These are phyloP conservation scores for Holacanthus passer DNA, from an alignment of 2,113 vertebrate genomes.

Conservation along the genomic window DNA sequence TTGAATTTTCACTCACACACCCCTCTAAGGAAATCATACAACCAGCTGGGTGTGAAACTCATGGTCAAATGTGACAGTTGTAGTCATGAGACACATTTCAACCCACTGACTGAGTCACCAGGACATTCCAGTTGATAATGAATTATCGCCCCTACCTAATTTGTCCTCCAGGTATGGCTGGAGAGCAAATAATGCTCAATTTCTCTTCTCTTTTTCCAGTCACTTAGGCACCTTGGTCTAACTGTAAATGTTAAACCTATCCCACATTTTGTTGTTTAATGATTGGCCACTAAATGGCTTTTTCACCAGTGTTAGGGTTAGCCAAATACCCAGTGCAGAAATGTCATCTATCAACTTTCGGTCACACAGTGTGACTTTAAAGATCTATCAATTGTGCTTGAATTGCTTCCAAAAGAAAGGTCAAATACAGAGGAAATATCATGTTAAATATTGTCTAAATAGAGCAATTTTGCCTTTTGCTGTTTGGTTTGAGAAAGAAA, in stretches of 20 bases:
- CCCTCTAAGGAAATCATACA: neutral
- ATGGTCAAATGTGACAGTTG: slow-evolving; percentile 11
- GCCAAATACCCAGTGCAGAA: neutral
- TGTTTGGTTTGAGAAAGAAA: neutral
- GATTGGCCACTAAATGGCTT: slow-evolving; percentile 6
- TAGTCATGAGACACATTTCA: slow-evolving; percentile 19
- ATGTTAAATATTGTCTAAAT: neutral
- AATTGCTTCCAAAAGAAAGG: neutral
- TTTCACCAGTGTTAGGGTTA: neutral
- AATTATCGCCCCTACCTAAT: neutral
- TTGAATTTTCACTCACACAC: neutral
- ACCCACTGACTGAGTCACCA: slow-evolving; percentile 10
- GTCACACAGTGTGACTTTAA: neutral
- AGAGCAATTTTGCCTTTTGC: neutral
- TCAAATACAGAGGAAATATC: too few species aligned
- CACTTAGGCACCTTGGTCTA: neutral
- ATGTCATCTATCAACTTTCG: neutral
- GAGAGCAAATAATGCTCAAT: neutral
- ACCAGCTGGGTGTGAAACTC: neutral
- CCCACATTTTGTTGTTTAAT: slow-evolving; percentile 21
- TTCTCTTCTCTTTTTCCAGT: neutral
- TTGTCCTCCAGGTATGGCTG: neutral
- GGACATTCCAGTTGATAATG: slow-evolving; percentile 34
- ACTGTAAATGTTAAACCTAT: neutral
- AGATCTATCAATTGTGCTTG: neutral